Evolutionary conservation across 2,888 invertebrate genomes (phyloP).

Genomic region (Xestia ashworthii): DNA sequence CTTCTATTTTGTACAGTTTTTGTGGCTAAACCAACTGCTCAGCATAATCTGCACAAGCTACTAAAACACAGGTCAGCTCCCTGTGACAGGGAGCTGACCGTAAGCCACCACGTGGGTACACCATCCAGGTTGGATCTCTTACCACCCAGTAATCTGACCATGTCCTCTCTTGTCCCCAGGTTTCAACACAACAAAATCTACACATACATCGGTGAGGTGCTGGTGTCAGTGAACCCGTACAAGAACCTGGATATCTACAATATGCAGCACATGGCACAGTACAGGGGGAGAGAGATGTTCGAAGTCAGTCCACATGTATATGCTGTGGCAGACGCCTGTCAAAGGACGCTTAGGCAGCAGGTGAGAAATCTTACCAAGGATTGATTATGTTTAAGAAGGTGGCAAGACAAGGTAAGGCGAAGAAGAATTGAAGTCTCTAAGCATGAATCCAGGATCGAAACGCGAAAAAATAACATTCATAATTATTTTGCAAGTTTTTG

Average conservation of each 20-base stretch:
- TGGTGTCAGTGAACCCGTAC: constrained; percentile 99
- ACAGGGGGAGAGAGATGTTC: constrained; percentile 97
- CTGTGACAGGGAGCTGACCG: neutral
- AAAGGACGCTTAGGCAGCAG: constrained; percentile 97
- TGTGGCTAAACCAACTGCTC: neutral
- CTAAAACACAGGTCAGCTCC: neutral
- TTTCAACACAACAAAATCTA: constrained; percentile 98
- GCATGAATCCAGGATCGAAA: neutral
- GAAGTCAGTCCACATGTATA: constrained; percentile 99
- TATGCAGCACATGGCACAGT: constrained; percentile 95
- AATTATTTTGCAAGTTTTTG: neutral
- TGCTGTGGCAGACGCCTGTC: constrained; percentile 99
- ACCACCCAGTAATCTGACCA: neutral
- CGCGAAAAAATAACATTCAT: neutral
- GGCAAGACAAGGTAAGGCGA: neutral
- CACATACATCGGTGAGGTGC: constrained; percentile 99
- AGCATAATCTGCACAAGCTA: neutral
- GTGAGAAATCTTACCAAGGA: constrained; percentile 67
- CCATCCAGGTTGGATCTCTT: neutral
- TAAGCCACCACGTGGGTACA: neutral
- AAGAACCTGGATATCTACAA: constrained; percentile 98
- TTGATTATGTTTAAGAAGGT: neutral
- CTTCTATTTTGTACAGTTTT: neutral
- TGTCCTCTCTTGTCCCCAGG: constrained; percentile 89
- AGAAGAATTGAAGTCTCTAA: neutral